Base-by-base conservation (phyloP, 2,113 vertebrate species). In the Gobiocypris rarus region DNA sequence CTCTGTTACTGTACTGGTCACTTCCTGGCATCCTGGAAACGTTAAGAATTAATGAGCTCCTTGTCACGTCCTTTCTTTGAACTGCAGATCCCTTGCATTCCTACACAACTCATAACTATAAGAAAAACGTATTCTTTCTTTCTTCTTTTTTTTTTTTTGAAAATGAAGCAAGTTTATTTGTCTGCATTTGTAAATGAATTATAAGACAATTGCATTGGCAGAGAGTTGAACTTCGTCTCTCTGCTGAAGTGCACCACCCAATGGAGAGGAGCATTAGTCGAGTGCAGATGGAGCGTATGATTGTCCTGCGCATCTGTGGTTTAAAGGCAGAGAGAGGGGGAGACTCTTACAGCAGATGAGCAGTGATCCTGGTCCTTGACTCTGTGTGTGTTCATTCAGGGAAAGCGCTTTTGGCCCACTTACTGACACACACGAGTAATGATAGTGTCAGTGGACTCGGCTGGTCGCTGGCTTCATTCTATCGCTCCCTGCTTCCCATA, bases 181-280 rank as follows among this genome's bases (percentile, higher is more conserved):
- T 52, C 15, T 41, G 28, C 73, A 54, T 54, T 52, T 54, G 28
- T 14, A 28, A 54, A 61, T 41, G 13, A 75, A 75, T 24, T 3
- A 10, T 6, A 24, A 5, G 1, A 10, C n/a, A 61, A 41, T 24
- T 45, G 59, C 11, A 26, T 26, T 5, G 17, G 4, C 71, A 28
- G 11, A 74, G n/a, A 83, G 59, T 11, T n/a, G 38, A 34, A 78
- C 14, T 15, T 0, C 63, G 28, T 56, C 61, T 45, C 61, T 80
- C 59, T 85, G 76, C 83, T 81, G 76, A 85, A 85, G 83, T 71
- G 83, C 83, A 63, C 65, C 76, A 80, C 76, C 76, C 45, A 28
- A 85, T 85, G 83, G 83, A 85, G 67, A 85, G 83, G 19, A 3
- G 24, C 28, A 43, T 61, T 15, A 34, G 75, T n/a, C 1, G 45